Evolutionary conservation across 2,888 invertebrate genomes (phyloP).

Genomic region (Parnassius apollo): DNA sequence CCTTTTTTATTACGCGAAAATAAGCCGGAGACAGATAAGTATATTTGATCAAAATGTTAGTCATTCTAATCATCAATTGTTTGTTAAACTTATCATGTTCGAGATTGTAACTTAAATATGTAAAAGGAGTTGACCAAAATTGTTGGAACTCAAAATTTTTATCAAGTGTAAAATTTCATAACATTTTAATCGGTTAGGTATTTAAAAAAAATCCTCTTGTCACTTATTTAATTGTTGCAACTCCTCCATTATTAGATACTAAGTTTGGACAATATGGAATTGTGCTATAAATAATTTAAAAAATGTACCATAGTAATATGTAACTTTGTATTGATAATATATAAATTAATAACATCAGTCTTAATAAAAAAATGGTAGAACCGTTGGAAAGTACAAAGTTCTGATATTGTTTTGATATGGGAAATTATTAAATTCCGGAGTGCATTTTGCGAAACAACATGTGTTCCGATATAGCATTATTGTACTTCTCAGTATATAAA

Average conservation of each 20-base stretch:
- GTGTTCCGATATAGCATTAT: not conserved
- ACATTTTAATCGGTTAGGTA: conserved; percentile 1
- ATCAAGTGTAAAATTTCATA: conserved; percentile 18
- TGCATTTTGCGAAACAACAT: conserved; percentile 34
- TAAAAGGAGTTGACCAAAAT: conserved; percentile 18
- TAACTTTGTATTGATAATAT: conserved; percentile 33
- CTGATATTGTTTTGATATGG: conserved; percentile 47
- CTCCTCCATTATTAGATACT: conserved; percentile 35
- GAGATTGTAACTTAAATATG: conserved; percentile 16
- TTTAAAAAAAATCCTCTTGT: not conserved
- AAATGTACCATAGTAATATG: conserved; percentile 36
- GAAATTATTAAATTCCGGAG: conserved; percentile 38
- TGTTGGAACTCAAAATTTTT: conserved; percentile 14
- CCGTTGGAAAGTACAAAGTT: conserved; percentile 61
- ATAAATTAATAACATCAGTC: conserved; percentile 29
- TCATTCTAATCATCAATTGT: conserved; percentile 19
- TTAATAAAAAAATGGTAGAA: conserved; percentile 36
- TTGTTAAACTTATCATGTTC: conserved; percentile 27
- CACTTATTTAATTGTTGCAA: conserved; percentile 26
- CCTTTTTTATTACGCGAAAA: conserved; percentile 14
- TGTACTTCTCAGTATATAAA: too few species aligned
- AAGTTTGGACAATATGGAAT: conserved; percentile 67
- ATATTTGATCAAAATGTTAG: conserved; percentile 21
- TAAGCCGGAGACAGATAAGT: conserved; percentile 4
- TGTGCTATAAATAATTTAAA: conserved; percentile 68